Evolutionary conservation across 2,797 vertebrate species (phyloP).

Genomic region (Protonibea diacanthus): DNA sequence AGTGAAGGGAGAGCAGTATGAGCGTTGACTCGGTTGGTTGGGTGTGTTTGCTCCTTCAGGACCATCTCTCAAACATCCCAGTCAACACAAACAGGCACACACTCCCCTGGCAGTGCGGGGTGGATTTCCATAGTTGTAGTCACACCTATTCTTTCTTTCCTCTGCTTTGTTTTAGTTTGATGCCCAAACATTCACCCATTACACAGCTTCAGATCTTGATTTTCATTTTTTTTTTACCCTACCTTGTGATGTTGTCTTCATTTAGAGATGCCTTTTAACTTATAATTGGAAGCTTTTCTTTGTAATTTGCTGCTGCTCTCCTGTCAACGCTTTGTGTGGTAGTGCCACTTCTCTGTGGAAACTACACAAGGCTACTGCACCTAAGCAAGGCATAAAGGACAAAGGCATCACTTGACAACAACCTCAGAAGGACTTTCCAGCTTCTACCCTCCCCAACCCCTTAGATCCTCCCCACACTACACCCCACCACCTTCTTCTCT

Average conservation of each 20-base stretch:
- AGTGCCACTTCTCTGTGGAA: constrained; percentile 22
- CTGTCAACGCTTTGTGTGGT: constrained; percentile 33
- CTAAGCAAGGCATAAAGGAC: constrained; percentile 25
- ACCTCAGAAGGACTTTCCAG: constrained; percentile 49
- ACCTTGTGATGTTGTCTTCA: constrained; percentile 34
- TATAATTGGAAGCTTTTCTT: constrained; percentile 47
- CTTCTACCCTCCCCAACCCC: not conserved
- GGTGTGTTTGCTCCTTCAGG: constrained; percentile 80
- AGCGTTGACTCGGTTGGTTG: constrained; percentile 77
- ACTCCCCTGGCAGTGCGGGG: constrained; percentile 38
- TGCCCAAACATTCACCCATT: constrained; percentile 25
- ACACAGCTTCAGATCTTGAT: constrained; percentile 21
- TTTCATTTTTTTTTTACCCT: constrained; percentile 21
- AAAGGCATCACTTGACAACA: constrained; percentile 29
- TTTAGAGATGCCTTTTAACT: constrained; percentile 41
- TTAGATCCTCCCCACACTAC: not conserved
- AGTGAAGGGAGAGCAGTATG: constrained; percentile 63
- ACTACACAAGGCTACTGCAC: constrained; percentile 30
- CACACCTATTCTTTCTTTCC: constrained; percentile 36
- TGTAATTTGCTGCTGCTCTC: constrained; percentile 29
- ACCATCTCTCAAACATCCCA: constrained; percentile 75
- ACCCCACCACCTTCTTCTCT: not conserved
- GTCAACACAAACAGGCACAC: constrained; percentile 72
- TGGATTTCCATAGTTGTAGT: constrained; percentile 52
- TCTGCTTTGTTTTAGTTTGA: constrained; percentile 37